phyloP scores from a whole-genome alignment of 2,797 vertebrate species.

The Prionace glauca region DNA sequence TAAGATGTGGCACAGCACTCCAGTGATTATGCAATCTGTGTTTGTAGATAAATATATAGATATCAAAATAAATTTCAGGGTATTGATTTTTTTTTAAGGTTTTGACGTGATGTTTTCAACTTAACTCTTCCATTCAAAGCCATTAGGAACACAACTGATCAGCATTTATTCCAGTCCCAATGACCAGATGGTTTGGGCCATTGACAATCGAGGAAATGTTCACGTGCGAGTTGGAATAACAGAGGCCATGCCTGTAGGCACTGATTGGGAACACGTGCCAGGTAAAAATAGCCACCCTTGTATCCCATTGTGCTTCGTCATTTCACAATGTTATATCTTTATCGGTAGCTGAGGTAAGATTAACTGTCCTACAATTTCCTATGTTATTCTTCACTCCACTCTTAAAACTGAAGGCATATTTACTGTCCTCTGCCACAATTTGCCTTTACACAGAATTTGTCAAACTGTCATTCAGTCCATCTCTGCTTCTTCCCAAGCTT shows the following conservation, averaged over 20 bases:
- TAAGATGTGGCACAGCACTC: neutral
- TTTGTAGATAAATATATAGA: neutral
- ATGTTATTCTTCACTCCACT: neutral
- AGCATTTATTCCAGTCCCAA: conserved; percentile 78
- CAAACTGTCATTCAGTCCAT: neutral
- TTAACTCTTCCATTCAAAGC: conserved; percentile 56
- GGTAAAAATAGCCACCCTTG: conserved; percentile 56
- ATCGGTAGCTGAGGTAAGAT: neutral
- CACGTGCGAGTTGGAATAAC: conserved; percentile 80
- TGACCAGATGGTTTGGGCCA: conserved; percentile 83
- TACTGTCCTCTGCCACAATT: neutral
- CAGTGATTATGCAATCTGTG: neutral
- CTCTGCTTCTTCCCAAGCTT: neutral
- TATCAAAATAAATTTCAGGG: neutral
- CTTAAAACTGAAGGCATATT: neutral
- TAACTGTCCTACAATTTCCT: neutral
- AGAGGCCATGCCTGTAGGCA: conserved; percentile 92
- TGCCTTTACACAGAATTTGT: neutral
- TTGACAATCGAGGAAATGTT: conserved; percentile 82
- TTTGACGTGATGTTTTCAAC: neutral
- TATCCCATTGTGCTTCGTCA: neutral
- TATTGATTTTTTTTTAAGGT: neutral
- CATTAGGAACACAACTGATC: conserved; percentile 75
- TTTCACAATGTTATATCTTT: neutral
- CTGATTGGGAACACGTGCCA: conserved; percentile 87